phyloP scores from a whole-genome alignment of 2,888 invertebrate species.

The Melanotus villosus region DNA sequence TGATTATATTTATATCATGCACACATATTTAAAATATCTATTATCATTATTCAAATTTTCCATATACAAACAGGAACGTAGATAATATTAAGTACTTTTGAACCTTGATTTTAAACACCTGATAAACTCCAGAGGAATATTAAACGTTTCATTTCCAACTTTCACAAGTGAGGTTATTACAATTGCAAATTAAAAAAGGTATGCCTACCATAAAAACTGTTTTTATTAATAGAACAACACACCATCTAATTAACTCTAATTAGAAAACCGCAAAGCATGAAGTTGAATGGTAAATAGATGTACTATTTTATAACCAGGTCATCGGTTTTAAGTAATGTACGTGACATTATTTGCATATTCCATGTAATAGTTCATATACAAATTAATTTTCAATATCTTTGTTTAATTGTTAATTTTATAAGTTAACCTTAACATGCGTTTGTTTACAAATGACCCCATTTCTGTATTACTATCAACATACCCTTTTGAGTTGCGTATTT shows the following conservation, averaged over 20 bases:
- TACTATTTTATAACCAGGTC: slow-evolving; percentile 9
- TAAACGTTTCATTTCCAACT: slow-evolving; percentile 1
- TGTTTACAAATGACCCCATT: neutral
- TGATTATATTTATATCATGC: too few relatives aligned
- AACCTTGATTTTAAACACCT: neutral
- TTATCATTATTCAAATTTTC: too few relatives aligned
- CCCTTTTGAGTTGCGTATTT: slow-evolving; percentile 96
- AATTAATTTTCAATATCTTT: neutral
- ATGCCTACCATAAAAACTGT: neutral
- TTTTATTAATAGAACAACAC: neutral
- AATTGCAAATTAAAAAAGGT: slow-evolving; percentile 25
- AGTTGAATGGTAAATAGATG: neutral
- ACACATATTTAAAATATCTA: too few relatives aligned
- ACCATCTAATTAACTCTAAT: slow-evolving; percentile 19
- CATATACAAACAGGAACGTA: too few relatives aligned
- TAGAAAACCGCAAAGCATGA: slow-evolving; percentile 14
- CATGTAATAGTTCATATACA: neutral
- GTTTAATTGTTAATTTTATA: too few relatives aligned
- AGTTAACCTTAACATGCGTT: too few relatives aligned
- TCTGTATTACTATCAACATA: slow-evolving; percentile 71
- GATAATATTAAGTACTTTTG: neutral
- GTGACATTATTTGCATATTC: neutral
- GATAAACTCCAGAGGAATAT: neutral
- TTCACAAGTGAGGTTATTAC: slow-evolving; percentile 19
- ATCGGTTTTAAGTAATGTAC: neutral